Evolutionary conservation across 2,797 vertebrate species (phyloP).

Genomic region (Tokudaia muenninki): DNA sequence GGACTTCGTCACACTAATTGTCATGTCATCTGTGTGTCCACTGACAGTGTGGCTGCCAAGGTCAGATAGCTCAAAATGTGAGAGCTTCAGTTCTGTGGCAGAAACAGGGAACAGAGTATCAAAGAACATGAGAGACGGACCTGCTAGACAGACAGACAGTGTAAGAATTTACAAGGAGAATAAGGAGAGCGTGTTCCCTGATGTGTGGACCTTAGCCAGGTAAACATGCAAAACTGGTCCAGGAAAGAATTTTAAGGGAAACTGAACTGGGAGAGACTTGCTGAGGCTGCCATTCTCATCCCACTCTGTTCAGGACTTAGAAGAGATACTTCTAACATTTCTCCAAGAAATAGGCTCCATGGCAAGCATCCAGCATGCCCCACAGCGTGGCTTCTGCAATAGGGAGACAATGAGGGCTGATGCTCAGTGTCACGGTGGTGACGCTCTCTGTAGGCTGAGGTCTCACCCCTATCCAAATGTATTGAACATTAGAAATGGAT

Average conservation of each 20-base stretch:
- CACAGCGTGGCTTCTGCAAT: neutral
- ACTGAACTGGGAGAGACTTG: neutral
- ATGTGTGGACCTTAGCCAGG: neutral
- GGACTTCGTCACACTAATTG: neutral
- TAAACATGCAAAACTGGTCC: conserved; percentile 10
- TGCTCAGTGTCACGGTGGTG: neutral
- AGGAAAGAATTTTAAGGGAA: conserved; percentile 46
- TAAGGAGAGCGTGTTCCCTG: neutral
- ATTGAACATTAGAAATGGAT: neutral
- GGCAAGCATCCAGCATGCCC: neutral
- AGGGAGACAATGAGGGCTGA: neutral
- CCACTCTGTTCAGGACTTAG: neutral
- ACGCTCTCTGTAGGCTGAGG: neutral
- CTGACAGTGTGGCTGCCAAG: neutral
- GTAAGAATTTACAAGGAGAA: conserved; percentile 25
- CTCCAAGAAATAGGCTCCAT: neutral
- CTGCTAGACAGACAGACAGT: neutral
- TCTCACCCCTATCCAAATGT: neutral
- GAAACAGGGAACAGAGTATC: neutral
- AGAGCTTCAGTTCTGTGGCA: neutral
- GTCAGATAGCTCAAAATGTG: neutral
- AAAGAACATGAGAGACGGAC: neutral
- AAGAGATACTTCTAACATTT: neutral
- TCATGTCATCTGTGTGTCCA: neutral
- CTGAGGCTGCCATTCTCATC: neutral